Evolutionary conservation across 2,888 invertebrate genomes (phyloP).

Genomic region (Epirrita christyi): DNA sequence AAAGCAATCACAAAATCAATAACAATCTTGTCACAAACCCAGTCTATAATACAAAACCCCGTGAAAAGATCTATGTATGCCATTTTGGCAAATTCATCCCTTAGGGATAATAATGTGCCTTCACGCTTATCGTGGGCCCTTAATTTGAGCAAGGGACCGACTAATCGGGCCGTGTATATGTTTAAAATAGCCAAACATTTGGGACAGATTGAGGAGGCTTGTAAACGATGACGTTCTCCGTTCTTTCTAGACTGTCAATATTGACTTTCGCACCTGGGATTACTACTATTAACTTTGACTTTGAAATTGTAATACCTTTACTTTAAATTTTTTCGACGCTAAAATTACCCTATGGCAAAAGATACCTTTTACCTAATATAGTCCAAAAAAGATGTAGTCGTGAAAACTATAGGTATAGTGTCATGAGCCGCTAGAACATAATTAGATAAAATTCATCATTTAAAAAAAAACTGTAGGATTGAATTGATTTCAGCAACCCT

Average conservation of each 20-base stretch:
- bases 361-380: too few relatives aligned
- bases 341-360: too few relatives aligned
- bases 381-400: too few relatives aligned
- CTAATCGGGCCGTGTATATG: constrained; percentile 30
- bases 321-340: too few relatives aligned
- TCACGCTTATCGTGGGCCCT: constrained; percentile 22
- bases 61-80: constrained; percentile 20
- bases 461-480: too few relatives aligned
- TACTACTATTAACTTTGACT: too few relatives aligned
- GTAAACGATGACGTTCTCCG: neutral
- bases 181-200: constrained; percentile 24
- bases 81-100: constrained; percentile 17
- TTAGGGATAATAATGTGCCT: constrained; percentile 14
- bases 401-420: too few relatives aligned
- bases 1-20: neutral
- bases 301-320: too few relatives aligned
- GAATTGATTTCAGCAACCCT: neutral
- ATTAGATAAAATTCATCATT: too few relatives aligned
- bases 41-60: constrained; percentile 1
- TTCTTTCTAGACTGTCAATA: neutral
- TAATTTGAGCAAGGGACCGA: constrained; percentile 31
- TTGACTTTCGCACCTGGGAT: neutral
- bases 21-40: neutral
- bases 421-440: too few relatives aligned
- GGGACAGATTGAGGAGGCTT: constrained; percentile 19